These are phyloP conservation scores for Sprattus sprattus DNA, from an alignment of 2,113 vertebrate genomes.

Conservation along the genomic window DNA sequence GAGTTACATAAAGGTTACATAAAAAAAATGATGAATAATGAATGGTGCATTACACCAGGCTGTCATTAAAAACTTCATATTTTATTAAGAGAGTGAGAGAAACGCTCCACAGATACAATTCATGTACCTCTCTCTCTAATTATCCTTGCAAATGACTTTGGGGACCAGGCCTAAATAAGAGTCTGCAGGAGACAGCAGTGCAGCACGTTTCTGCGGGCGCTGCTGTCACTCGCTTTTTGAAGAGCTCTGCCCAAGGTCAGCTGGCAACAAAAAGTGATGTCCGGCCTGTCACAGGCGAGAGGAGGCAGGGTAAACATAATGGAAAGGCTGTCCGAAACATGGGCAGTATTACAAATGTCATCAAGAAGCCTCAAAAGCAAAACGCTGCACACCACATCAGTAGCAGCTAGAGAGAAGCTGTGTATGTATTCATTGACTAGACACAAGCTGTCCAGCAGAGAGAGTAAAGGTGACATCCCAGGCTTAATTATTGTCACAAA, in stretches of 20 bases:
- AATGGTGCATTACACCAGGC: constrained; percentile 39
- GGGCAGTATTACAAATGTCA: not conserved
- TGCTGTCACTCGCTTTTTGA: constrained; percentile 35
- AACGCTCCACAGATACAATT: constrained; percentile 40
- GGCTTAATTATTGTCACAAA: not conserved
- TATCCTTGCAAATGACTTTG: constrained; percentile 42
- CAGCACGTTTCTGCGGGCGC: constrained; percentile 27
- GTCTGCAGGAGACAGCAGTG: constrained; percentile 30
- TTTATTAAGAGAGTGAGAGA: constrained; percentile 38
- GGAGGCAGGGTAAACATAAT: not conserved
- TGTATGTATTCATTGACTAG: not conserved
- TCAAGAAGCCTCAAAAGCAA: not conserved
- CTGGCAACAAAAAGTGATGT: not conserved
- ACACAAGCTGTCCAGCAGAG: not conserved
- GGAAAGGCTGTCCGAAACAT: not conserved
- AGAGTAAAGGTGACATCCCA: not conserved
- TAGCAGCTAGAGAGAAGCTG: not conserved
- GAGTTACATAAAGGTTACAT: constrained; percentile 44
- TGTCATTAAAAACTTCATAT: constrained; percentile 48
- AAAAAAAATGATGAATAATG: constrained; percentile 42
- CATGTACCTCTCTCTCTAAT: constrained; percentile 46
- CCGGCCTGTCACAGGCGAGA: not conserved
- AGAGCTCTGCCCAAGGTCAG: constrained; percentile 35
- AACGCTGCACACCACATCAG: not conserved
- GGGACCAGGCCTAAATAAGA: constrained; percentile 43